Conservation (phyloP, 2,888 invertebrate species). For the Miltochrista miniata region DNA sequence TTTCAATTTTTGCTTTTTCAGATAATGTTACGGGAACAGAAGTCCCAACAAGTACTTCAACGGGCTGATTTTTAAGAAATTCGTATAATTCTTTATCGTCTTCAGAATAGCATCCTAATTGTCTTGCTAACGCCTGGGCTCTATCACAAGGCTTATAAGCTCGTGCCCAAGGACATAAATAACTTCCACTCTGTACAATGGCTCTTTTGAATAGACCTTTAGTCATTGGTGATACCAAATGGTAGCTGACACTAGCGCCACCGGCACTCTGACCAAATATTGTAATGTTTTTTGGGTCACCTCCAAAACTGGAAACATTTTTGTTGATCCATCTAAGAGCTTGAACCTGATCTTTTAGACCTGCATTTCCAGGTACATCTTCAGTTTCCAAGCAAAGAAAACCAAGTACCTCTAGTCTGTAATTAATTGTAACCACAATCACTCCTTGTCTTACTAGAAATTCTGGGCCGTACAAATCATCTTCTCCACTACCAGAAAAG, state of each 20-base stretch:
- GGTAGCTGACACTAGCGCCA: conserved; percentile 44
- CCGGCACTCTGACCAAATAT: conserved; percentile 55
- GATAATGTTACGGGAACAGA: conserved; percentile 16
- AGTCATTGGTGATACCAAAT: conserved; percentile 59
- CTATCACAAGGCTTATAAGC: conserved; percentile 70
- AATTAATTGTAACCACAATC: conserved; percentile 33
- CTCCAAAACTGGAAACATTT: conserved; percentile 40
- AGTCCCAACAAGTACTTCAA: conserved; percentile 20
- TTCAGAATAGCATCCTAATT: conserved; percentile 36
- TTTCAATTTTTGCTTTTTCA: conserved; percentile 2
- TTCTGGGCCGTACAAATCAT: conserved; percentile 34
- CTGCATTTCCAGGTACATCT: conserved; percentile 48
- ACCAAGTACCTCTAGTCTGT: conserved; percentile 39
- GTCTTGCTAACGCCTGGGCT: conserved; percentile 37
- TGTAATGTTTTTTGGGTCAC: conserved; percentile 40
- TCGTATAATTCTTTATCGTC: conserved; percentile 35
- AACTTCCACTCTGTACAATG: conserved; percentile 87
- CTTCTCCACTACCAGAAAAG: conserved; percentile 38
- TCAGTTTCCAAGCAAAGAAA: conserved; percentile 39
- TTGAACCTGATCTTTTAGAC: conserved; percentile 43
- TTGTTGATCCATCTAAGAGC: conserved; percentile 42
- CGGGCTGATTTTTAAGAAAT: conserved; percentile 35
- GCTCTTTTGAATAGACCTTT: conserved; percentile 59
- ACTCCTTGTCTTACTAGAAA: conserved; percentile 38
- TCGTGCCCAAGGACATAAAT: conserved; percentile 80